Evolutionary conservation across 2,113 vertebrate species (phyloP), one percentile per base, ranked within the genome.

Genomic region (Syngnathus typhle): DNA sequence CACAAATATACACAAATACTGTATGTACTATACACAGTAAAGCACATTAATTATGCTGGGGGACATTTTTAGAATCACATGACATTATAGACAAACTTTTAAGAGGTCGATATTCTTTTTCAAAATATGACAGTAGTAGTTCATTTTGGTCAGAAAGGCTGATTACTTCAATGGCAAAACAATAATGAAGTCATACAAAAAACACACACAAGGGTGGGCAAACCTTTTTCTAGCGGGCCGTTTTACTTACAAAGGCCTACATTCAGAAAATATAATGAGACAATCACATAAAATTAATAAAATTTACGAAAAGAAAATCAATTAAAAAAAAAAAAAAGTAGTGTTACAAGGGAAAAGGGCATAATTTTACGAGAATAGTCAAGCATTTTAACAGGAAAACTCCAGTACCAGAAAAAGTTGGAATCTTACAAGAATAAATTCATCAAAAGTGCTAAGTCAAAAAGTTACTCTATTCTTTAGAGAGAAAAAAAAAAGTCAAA

Each of bases 21-120:
- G 78, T 88, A 88, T 81, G 78, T 88, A 88, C 81, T 88, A 21
- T 77, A 69, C 84, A 88, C 80, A 86, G 80, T 83, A 75, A 76
- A 77, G 68, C 70, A 84, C 66, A 75, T 85, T 84, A 80, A 68
- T 85, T 82, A 86, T 63, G 12, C n/a, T 46, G n/a, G 39, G 69
- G 65, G 55, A 12, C 1, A 56, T 27, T 16, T 56, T 21, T 27
- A 63, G 76, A 82, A 72, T 43, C 64, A 70, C 52, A 71, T 37
- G 81, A 83, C 82, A 55, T 87, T 83, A 85, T 63, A 81, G 72
- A 83, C 77, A 70, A 62, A 49, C 71, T 79, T 68, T 70, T 70
- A 6, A 65, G 68, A 16, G 60, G 79, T 85, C 81, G 16, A 63
- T 68, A 5, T 59, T 67, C 27, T 54, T 37, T 70, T 70, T 72